Evolutionary conservation across 30 jellyfish, hydroid and myxozoan species (phyloP).

Genomic region (Haliclystus octoradiatus): DNA sequence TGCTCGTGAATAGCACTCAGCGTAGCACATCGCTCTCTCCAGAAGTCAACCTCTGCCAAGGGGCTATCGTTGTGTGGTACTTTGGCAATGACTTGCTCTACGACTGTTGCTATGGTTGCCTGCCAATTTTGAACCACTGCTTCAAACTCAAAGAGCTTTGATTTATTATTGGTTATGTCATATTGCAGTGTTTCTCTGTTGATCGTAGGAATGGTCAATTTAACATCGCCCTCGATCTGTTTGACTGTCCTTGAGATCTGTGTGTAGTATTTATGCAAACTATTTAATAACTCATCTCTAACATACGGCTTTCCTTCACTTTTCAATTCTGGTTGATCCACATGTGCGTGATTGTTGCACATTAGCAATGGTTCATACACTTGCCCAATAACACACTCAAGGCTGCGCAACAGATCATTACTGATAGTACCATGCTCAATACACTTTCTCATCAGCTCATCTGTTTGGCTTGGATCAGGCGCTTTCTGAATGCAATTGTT

Average conservation of each 20-base stretch:
- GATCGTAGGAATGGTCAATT: not conserved
- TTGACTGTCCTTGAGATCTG: constrained; percentile 69
- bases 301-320: constrained; percentile 56
- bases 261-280: constrained; percentile 61
- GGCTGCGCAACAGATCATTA: no score
- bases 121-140: not conserved
- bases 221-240: constrained; percentile 69
- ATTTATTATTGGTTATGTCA: no score
- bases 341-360: constrained; percentile 75
- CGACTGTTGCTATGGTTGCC: constrained; percentile 65
- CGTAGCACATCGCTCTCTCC: constrained; percentile 95
- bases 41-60: constrained; percentile 83
- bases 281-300: constrained; percentile 77
- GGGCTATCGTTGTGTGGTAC: constrained; percentile 90
- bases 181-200: not conserved
- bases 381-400: constrained; percentile 9
- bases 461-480: no score
- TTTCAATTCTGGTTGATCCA: constrained; percentile 59
- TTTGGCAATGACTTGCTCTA: constrained; percentile 57
- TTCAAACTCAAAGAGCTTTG: not conserved
- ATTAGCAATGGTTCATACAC: constrained; percentile 51
- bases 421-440: no score
- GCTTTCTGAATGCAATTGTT: no score
- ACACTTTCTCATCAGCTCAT: no score
- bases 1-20: constrained; percentile 90